Conservation (phyloP, 1,140 invertebrate genomes). For the Holotrichia oblita region DNA sequence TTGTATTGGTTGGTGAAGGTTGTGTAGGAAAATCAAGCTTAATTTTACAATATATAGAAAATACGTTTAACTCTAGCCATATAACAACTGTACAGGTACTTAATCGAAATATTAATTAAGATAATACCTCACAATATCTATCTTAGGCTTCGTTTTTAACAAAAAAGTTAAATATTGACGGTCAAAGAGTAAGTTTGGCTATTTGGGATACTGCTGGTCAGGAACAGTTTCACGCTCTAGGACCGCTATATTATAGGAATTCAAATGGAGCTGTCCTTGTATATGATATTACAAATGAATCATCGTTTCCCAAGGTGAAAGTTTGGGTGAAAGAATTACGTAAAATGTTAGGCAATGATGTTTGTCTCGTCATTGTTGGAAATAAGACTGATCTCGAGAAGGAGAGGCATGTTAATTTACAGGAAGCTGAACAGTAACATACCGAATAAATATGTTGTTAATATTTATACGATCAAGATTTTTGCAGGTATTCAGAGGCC, state of each 20-base stretch:
- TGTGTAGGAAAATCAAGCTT: conserved; percentile 98
- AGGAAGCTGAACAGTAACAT: conserved; percentile 88
- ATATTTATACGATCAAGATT: conserved; percentile 40
- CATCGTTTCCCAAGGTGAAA: conserved; percentile 98
- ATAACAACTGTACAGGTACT: conserved; percentile 90
- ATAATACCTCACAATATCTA: conserved; percentile 41
- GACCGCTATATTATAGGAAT: conserved; percentile 97
- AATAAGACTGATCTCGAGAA: conserved; percentile 98
- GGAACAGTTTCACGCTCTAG: conserved; percentile 94
- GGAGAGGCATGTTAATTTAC: conserved; percentile 82
- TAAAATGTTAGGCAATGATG: conserved; percentile 94
- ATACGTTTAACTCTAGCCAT: conserved; percentile 95
- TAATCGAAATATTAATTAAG: neutral
- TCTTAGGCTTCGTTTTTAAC: conserved; percentile 95
- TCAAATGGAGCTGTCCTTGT: conserved; percentile 98
- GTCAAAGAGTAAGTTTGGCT: conserved; percentile 88
- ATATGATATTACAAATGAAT: conserved; percentile 98
- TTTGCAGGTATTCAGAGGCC: conserved; percentile 82
- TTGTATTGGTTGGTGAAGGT: conserved; percentile 96
- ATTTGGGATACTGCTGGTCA: conserved; percentile 99
- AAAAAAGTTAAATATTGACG: conserved; percentile 94
- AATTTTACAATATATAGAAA: conserved; percentile 94
- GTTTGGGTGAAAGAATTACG: conserved; percentile 98
- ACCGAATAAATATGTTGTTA: conserved; percentile 41
- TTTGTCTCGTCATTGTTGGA: conserved; percentile 92